A percentile compares a stretch with the other conserved stretches of the same genome.
Evolutionary conservation across 2,888 invertebrate species (phyloP).

Genomic region (Danaus chrysippus): DNA sequence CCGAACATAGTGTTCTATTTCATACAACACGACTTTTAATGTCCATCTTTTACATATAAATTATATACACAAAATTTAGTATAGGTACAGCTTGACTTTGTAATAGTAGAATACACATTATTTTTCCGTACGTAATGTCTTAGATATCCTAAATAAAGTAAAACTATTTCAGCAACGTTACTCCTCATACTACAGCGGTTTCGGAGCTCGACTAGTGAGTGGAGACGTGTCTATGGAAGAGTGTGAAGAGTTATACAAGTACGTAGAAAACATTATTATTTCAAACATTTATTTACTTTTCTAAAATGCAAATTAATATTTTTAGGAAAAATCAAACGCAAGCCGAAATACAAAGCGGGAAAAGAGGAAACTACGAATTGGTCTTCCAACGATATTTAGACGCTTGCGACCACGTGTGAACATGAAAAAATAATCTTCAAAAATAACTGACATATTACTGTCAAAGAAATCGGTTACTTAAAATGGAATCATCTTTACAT

Average conservation of each 20-base stretch:
- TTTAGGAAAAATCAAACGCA: slow-evolving; percentile 60
- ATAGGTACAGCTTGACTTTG: too few species aligned
- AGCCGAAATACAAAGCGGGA: slow-evolving; percentile 44
- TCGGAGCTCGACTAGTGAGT: slow-evolving; percentile 77
- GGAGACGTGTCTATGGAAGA: slow-evolving; percentile 78
- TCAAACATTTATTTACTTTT: neutral
- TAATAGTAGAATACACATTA: too few species aligned
- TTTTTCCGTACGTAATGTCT: too few species aligned
- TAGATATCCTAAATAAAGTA: slow-evolving; percentile 5
- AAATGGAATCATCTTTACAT: too few species aligned
- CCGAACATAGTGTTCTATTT: too few species aligned
- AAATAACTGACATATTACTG: neutral
- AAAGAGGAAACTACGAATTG: slow-evolving; percentile 55
- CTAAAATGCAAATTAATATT: slow-evolving; percentile 20
- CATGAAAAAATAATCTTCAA: neutral
- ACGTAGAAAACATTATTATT: slow-evolving; percentile 28
- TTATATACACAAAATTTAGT: too few species aligned
- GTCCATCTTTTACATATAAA: too few species aligned
- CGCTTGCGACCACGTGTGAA: slow-evolving; percentile 59
- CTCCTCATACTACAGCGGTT: slow-evolving; percentile 75
- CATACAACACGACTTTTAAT: too few species aligned
- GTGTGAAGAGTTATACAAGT: slow-evolving; percentile 76
- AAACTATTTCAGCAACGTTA: slow-evolving; percentile 76
- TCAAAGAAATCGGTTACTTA: neutral
- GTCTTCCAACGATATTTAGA: slow-evolving; percentile 66